Percentiles rank a stretch among this genome's conserved stretches.
These are phyloP conservation scores for Xenentodon cancila DNA, from an alignment of 2,797 vertebrate genomes.

Conservation along the genomic window DNA sequence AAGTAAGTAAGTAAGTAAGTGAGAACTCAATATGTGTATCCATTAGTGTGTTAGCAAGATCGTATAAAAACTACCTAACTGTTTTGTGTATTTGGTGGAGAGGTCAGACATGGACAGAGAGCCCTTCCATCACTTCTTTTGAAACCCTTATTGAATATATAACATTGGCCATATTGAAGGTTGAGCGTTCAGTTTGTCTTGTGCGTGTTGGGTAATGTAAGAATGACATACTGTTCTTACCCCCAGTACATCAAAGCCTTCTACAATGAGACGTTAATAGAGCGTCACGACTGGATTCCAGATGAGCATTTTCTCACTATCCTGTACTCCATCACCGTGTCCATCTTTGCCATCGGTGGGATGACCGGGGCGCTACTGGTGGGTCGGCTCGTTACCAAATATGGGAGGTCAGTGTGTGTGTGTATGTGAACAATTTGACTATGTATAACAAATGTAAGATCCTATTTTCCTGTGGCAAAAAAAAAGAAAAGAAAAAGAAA, in stretches of 20 bases:
- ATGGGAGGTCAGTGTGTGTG: conserved; percentile 83
- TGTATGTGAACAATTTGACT: not conserved
- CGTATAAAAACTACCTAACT: too few species aligned
- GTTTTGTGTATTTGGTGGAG: too few species aligned
- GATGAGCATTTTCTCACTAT: conserved; percentile 75
- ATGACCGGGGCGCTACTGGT: conserved; percentile 86
- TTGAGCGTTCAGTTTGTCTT: not conserved
- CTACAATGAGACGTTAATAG: conserved; percentile 86
- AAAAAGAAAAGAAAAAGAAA: not conserved
- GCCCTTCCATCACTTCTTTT: not conserved
- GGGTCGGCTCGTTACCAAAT: conserved; percentile 84
- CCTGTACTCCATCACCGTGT: conserved; percentile 89
- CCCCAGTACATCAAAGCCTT: conserved; percentile 90
- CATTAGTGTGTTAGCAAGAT: too few species aligned
- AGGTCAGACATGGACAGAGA: too few species aligned
- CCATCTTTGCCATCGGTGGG: conserved; percentile 90
- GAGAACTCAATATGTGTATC: too few species aligned
- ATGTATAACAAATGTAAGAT: not conserved
- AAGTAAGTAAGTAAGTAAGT: too few species aligned
- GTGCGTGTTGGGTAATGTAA: not conserved
- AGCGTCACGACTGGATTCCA: conserved; percentile 66
- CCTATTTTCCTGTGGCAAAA: not conserved
- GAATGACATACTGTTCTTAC: not conserved
- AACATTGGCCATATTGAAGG: not conserved
- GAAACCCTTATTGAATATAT: not conserved